Conservation (phyloP, 2,888 invertebrate species). For the Tupiocoris notatus region DNA sequence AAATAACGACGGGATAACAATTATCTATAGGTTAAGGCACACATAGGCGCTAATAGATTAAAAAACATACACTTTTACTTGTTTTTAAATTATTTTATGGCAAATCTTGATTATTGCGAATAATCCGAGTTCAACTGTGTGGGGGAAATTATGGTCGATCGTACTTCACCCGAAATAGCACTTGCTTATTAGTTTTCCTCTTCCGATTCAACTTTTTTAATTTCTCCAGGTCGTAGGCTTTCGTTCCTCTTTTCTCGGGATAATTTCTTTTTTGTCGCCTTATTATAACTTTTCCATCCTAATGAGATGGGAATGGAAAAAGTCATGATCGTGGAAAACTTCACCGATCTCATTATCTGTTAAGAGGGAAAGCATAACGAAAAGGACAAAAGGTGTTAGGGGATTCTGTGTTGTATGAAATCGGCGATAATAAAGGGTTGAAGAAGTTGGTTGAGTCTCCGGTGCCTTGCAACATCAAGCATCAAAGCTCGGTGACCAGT, state of each 20-base stretch:
- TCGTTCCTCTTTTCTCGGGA: not conserved
- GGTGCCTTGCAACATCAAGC: no score
- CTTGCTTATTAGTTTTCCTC: not conserved
- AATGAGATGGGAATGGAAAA: conserved; percentile 3
- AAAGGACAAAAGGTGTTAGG: not conserved
- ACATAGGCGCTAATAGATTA: no score
- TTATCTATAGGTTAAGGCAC: no score
- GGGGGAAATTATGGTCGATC: no score
- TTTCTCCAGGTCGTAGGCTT: conserved; percentile 1
- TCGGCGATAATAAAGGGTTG: not conserved
- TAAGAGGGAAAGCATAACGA: not conserved
- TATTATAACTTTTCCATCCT: conserved; percentile 2
- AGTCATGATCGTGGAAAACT: not conserved
- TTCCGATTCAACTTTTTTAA: conserved; percentile 10
- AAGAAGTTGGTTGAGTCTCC: no score
- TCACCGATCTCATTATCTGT: not conserved
- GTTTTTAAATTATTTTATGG: no score
- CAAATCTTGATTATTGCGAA: no score
- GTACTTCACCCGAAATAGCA: no score
- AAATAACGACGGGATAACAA: no score
- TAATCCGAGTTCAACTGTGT: no score
- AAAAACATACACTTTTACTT: no score
- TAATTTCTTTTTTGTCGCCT: not conserved
- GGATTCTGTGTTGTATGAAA: not conserved
- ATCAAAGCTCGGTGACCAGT: no score